A percentile compares a stretch with the other conserved stretches of the same genome.
These are phyloP conservation scores for Cinclus cinclus DNA, from an alignment of 2,113 vertebrate species.

Conservation along the genomic window DNA sequence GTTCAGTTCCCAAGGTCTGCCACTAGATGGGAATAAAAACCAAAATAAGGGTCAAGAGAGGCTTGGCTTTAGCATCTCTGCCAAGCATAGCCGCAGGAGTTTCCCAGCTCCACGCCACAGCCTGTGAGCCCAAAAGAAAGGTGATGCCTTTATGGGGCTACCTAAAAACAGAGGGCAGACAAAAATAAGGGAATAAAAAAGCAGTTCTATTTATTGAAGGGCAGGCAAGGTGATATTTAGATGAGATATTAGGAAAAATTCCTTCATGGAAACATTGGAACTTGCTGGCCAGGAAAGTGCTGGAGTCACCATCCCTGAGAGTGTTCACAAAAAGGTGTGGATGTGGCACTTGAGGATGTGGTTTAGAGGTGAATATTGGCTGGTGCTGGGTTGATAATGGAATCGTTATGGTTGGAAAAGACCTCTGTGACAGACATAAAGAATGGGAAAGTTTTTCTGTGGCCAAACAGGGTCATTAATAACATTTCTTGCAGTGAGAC, in stretches of 20 bases:
- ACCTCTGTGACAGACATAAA: not conserved
- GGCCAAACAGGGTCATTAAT: not conserved
- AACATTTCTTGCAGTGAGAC: not conserved
- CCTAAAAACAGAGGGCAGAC: not conserved
- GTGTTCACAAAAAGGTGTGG: not conserved
- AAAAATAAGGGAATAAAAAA: not conserved
- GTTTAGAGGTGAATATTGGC: not conserved
- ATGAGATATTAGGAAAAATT: not conserved
- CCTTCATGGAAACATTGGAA: not conserved
- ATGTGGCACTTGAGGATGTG: accelerated
- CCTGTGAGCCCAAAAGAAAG: not conserved
- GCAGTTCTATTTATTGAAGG: not conserved
- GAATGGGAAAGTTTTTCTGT: not conserved
- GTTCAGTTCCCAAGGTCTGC: not conserved
- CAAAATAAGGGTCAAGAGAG: not conserved
- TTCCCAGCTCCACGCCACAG: not conserved
- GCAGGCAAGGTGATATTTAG: not conserved
- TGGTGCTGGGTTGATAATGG: not conserved
- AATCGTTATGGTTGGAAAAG: not conserved
- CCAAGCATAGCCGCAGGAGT: not conserved
- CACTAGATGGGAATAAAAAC: constrained; percentile 52
- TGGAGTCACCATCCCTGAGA: not conserved
- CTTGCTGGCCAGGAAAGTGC: not conserved
- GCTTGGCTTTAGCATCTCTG: not conserved
- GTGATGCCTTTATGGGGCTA: not conserved